Evolutionary conservation across 2,888 invertebrate species (phyloP), one percentile per base, ranked within the genome.

Genomic region (Cataglyphis albicans): DNA sequence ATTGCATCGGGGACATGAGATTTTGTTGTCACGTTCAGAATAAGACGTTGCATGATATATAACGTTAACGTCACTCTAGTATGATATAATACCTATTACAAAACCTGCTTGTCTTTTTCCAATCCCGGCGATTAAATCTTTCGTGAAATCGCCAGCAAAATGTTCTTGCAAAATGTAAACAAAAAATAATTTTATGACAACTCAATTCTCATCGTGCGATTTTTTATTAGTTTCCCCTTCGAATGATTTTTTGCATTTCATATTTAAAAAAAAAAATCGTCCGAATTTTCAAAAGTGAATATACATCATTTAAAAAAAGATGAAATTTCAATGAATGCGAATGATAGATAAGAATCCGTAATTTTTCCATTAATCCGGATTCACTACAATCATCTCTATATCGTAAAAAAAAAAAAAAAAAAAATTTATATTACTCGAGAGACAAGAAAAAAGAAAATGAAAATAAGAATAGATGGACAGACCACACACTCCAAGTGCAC

Each of bases 151-250:
- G 15, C 15, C 55, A 21, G 15, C 38, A 25, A 67, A 57, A n/a
- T 18, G 35, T 59, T 32, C 9, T 59, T 18, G 10, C 12, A 57
- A 64, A 57, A 64, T n/a, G 21, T 74, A 64, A 75, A 18, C 67
- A 29, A 41, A 57, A 41, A 57, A n/a, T 29, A 29, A n/a, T 65
- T 65, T 38, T 25, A 52, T 12, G 57, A 18, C 25, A 70, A 52
- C 35, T 55, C 35, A 35, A 64, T 67, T 29, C 18, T 15, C 21
- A 68, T 48, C 57, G 18, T 32, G n/a, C 41, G 32, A 10, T 21
- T 0, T 48, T 48, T 75, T 48, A 6, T 55, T 38, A 57, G 12
- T 59, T 73, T 41, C 7, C 59, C n/a, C 29, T 29, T n/a, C 41
- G 3, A 41, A 12, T 41, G 18, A 73, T 73, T 72, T 29, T 73